Percentiles rank a stretch among this genome's conserved stretches.
Evolutionary conservation across 1,140 invertebrate genomes (phyloP).

Genomic region (Pinna nobilis): DNA sequence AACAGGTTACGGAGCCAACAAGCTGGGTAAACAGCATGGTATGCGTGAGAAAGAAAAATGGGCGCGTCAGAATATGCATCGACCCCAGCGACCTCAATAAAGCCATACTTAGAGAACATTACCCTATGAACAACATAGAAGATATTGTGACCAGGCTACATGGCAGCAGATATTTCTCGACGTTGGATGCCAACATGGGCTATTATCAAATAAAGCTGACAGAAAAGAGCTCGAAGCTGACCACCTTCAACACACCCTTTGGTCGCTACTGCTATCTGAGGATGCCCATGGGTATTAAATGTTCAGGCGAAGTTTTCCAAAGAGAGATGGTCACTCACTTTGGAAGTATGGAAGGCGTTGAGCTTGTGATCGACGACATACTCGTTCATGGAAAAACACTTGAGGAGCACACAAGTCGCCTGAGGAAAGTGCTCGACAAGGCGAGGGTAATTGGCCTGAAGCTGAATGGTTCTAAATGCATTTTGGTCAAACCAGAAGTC

Average conservation of each 20-base stretch:
- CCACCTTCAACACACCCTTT: slow-evolving; percentile 76
- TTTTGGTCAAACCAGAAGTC: slow-evolving; percentile 12
- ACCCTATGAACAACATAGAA: slow-evolving; percentile 42
- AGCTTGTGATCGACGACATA: slow-evolving; percentile 37
- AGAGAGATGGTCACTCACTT: slow-evolving; percentile 20
- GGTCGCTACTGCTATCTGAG: slow-evolving; percentile 68
- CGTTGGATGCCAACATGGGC: slow-evolving; percentile 54
- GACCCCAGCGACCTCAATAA: slow-evolving; percentile 77
- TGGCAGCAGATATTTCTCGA: slow-evolving; percentile 45
- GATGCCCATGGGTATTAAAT: slow-evolving; percentile 71
- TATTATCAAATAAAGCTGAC: slow-evolving; percentile 72
- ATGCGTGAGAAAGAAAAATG: slow-evolving; percentile 71
- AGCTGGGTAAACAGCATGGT: slow-evolving; percentile 75
- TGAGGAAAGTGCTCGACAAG: background rate
- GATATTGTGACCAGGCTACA: slow-evolving; percentile 35
- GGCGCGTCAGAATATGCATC: slow-evolving; percentile 74
- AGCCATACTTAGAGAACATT: slow-evolving; percentile 67
- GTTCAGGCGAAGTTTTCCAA: slow-evolving; percentile 35
- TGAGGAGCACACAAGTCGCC: slow-evolving; percentile 10
- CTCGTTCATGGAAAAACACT: slow-evolving; percentile 33
- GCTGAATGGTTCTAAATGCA: background rate
- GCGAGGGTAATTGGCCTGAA: slow-evolving; percentile 2
- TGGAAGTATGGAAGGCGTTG: slow-evolving; percentile 11
- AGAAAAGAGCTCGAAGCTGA: slow-evolving; percentile 64
- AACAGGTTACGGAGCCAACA: slow-evolving; percentile 63